A percentile compares a stretch with the other conserved stretches of the same genome.
These are phyloP conservation scores for Aphelenchoides fujianensis DNA, from an alignment of 1,140 invertebrate genomes.

Conservation along the genomic window DNA sequence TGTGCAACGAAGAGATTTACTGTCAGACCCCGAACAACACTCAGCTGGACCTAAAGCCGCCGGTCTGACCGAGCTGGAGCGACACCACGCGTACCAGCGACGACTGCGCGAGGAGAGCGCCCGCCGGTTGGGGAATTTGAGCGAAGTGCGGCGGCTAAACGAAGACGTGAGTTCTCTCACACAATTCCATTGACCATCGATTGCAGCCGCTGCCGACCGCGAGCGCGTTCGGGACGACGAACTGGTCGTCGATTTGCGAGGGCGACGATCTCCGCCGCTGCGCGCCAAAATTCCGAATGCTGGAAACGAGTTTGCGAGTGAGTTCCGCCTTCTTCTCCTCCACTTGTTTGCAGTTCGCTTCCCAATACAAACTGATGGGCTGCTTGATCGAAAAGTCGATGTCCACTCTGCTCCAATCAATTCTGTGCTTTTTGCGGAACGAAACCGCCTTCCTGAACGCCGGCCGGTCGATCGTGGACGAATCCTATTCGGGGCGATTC, in stretches of 20 bases:
- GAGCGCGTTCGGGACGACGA: slow-evolving; percentile 5
- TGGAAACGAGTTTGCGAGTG: slow-evolving; percentile 3
- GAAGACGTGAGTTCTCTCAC: background rate
- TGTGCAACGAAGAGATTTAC: too few species aligned
- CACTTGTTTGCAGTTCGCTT: background rate
- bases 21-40: too few species aligned
- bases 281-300: background rate
- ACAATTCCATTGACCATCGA: background rate
- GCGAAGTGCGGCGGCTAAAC: slow-evolving; percentile 1
- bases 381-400: slow-evolving; percentile 31
- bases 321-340: background rate
- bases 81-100: background rate
- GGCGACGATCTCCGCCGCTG: background rate
- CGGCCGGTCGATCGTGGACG: background rate
- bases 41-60: too few species aligned
- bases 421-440: slow-evolving; percentile 22
- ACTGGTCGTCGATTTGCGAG: background rate
- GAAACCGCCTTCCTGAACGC: slow-evolving; percentile 7
- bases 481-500: slow-evolving; percentile 8
- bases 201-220: background rate
- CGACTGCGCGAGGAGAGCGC: background rate
- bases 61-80: too few species aligned
- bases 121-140: background rate
- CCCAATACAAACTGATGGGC: slow-evolving; percentile 22
- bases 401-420: slow-evolving; percentile 28